A percentile compares a stretch with the other conserved stretches of the same genome.
Conservation (phyloP, 2,888 invertebrate genomes). For the Tetragonisca angustula region DNA sequence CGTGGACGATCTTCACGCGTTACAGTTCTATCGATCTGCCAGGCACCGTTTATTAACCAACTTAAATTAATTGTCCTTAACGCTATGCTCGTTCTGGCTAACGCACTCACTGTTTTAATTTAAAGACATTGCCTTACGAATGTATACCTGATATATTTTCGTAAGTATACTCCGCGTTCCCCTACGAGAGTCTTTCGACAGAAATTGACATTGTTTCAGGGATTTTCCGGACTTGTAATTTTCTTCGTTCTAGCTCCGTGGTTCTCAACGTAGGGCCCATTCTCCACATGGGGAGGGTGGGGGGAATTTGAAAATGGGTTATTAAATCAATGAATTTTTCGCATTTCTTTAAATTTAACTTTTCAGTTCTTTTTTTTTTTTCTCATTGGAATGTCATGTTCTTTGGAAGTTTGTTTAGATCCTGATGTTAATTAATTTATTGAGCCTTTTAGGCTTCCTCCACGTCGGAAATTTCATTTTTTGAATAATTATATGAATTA, state of each 20-base stretch:
- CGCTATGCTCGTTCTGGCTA: conserved; percentile 10
- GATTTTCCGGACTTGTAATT: conserved; percentile 43
- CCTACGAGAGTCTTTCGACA: conserved; percentile 56
- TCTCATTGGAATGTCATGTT: no score
- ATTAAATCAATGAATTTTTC: no score
- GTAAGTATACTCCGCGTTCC: conserved; percentile 30
- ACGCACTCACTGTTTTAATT: conserved; percentile 21
- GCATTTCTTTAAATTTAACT: no score
- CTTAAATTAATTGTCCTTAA: conserved; percentile 40
- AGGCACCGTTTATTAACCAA: conserved; percentile 49
- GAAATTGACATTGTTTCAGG: conserved; percentile 64
- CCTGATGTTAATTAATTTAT: no score
- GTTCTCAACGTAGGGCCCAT: no score
- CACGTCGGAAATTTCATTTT: no score
- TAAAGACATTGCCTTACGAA: background rate
- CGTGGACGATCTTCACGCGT: conserved; percentile 15
- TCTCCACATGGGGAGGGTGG: no score
- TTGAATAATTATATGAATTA: no score
- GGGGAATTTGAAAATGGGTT: no score
- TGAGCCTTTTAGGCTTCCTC: no score
- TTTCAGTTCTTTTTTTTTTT: no score
- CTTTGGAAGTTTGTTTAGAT: no score
- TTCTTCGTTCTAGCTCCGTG: background rate
- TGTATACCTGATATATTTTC: background rate
- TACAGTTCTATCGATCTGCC: conserved; percentile 23